phyloP scores from a whole-genome alignment of 2,113 vertebrate species.

The Seriola aureovittata region DNA sequence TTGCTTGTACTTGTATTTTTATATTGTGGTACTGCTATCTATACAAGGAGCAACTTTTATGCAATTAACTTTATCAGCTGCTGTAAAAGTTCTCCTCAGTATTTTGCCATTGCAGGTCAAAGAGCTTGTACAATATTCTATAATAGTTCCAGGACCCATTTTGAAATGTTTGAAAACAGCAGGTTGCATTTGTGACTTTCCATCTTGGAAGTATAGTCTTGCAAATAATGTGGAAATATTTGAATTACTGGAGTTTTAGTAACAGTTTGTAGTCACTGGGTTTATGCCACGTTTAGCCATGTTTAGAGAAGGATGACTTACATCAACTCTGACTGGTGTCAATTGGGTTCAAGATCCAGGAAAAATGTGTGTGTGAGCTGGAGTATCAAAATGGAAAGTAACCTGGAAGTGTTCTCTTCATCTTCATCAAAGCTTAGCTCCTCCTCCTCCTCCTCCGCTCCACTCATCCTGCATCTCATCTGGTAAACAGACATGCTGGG shows the following conservation, averaged over 20 bases:
- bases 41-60: neutral
- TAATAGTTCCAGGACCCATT: neutral
- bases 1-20: neutral
- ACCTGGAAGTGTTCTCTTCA: constrained; percentile 75
- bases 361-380: neutral
- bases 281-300: no score
- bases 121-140: neutral
- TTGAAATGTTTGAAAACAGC: no score
- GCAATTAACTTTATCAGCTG: neutral
- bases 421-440: constrained; percentile 68
- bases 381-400: neutral
- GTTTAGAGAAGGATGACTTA: no score
- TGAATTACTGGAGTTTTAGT: neutral
- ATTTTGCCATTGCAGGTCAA: no score
- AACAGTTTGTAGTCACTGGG: no score
- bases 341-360: neutral
- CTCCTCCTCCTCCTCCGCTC: constrained; percentile 61
- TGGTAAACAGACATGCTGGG: constrained; percentile 86
- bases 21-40: neutral
- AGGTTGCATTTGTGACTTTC: neutral
- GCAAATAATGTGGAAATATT: no score
- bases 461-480: constrained; percentile 49
- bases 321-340: neutral
- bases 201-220: neutral
- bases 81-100: neutral